Percentiles rank a stretch among this genome's conserved stretches.
Conservation (phyloP, 2,797 vertebrate genomes). For the Anas acuta region DNA sequence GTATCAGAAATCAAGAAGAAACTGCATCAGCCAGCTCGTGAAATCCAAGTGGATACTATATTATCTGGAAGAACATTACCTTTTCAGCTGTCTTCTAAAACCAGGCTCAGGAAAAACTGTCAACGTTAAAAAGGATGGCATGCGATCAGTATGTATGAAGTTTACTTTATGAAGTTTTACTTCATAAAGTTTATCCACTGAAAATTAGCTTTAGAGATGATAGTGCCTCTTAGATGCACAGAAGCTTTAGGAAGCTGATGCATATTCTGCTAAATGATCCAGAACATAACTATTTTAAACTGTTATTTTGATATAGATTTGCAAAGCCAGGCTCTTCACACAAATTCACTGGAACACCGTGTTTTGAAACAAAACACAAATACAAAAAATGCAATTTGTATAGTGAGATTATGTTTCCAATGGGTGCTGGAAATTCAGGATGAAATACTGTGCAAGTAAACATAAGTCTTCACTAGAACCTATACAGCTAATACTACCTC, state of each 20-base stretch:
- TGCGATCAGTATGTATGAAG: neutral
- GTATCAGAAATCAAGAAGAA: neutral
- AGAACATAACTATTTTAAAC: neutral
- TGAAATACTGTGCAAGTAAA: neutral
- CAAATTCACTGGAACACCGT: neutral
- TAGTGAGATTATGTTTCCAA: neutral
- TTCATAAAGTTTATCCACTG: neutral
- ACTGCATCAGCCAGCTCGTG: neutral
- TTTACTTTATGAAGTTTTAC: neutral
- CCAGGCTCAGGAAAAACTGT: neutral
- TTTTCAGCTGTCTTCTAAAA: conserved; percentile 10
- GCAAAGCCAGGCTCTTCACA: neutral
- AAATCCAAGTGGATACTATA: neutral
- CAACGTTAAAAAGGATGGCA: neutral
- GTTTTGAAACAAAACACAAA: neutral
- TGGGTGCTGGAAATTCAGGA: neutral
- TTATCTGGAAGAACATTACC: neutral
- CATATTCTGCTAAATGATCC: conserved; percentile 21
- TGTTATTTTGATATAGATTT: neutral
- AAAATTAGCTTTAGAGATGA: conserved; percentile 1
- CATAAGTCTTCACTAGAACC: neutral
- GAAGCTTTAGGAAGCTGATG: conserved; percentile 22
- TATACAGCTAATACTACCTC: fast-evolving
- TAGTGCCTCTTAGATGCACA: neutral
- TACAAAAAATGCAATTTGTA: neutral